Evolutionary conservation across 1,140 invertebrate species (phyloP), one percentile per base, ranked within the genome.

Genomic region (Drosophila neocordata): DNA sequence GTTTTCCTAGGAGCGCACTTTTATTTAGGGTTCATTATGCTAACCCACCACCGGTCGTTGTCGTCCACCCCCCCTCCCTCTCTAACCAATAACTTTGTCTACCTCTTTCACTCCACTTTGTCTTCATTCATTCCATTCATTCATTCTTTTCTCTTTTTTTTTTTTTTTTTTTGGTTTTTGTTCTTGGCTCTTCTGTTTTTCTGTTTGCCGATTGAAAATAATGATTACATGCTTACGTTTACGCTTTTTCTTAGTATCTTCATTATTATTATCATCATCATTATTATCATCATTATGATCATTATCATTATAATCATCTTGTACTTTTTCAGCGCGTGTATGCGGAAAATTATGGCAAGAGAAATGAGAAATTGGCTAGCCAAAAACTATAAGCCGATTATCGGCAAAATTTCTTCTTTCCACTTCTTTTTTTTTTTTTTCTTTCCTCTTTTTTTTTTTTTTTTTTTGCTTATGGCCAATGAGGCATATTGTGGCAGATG

Each of bases 11-110:
- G 63, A 58, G 66, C 69, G 63, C 70, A 80, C 77, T 80, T 80
- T 77, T 80, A 80, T 80, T 80, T 80, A 70, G 77, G 77, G 77
- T 80, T 80, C 77, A 80, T 80, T 80, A 80, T 80, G 77, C 64
- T 73, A 64, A 69, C 65, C 65, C 72, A 60, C 27, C 27, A 31
- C 6, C 27, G 24, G 24, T 73, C 44, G 52, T 55, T 24, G n/a
- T n/a, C n/a, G n/a, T n/a, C n/a, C n/a, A n/a, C n/a, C n/a, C n/a
- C n/a, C n/a, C n/a, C 48, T 57, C 7, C 9, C 41, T 5, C 15
- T 1, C 0, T 48, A 8, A 11, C 15, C 18, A 0, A n/a, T 48
- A 48, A 48, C 41, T 48, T 48, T 20, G 8, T 65, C 61, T 22
- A n/a, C 37, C 22, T 31, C 41, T 12, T 31, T 12, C 55, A 35